Evolutionary conservation across 2,888 invertebrate species (phyloP), one percentile per base, ranked within the genome.

Genomic region (Hymenopus coronatus): DNA sequence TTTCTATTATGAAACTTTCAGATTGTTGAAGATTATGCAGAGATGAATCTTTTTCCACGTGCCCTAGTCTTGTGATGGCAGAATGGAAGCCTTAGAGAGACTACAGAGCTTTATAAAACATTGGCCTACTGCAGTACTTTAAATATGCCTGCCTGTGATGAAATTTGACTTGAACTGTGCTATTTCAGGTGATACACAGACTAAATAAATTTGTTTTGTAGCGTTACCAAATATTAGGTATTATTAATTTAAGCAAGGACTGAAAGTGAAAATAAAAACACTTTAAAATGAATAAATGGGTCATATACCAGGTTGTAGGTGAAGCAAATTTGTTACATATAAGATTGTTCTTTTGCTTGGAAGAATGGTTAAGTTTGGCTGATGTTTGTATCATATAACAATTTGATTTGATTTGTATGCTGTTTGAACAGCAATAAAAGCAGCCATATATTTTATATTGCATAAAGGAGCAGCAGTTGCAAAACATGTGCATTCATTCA

Each of bases 21-120:
- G 96, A 96, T 98, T 89, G 93, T 98, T 40, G 95, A 97, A 91
- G 98, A 98, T 93, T 98, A 96, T 92, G 95, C 96, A 87, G 94
- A 95, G 84, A 97, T 97, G 96, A 96, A 97, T 91, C 95, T 98
- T 90, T 98, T 98, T 93, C 98, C 98, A 3, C 95, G 95, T 92
- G 96, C 96, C 25, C 88, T 91, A 54, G 82, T 91, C 7, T 88
- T 90, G 87, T 91, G 91, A 90, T 89, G 87, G 83, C 28, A 82
- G 27, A 54, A 70, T 30, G 3, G 28, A 86, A 28, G 40, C 86
- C 82, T 87, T 82, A n/a, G 27, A 83, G 8, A 3, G 14, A 30
- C 33, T 81, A 81, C 20, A n/a, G 28, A 81, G 28, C n/a, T 40
- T 82, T 20, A 28, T 88, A 20, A 46, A 83, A 20, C 33, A 33